A percentile compares a stretch with the other conserved stretches of the same genome.
These are phyloP conservation scores for Trichogramma dendrolimi DNA, from an alignment of 2,888 invertebrate genomes.

Conservation along the genomic window DNA sequence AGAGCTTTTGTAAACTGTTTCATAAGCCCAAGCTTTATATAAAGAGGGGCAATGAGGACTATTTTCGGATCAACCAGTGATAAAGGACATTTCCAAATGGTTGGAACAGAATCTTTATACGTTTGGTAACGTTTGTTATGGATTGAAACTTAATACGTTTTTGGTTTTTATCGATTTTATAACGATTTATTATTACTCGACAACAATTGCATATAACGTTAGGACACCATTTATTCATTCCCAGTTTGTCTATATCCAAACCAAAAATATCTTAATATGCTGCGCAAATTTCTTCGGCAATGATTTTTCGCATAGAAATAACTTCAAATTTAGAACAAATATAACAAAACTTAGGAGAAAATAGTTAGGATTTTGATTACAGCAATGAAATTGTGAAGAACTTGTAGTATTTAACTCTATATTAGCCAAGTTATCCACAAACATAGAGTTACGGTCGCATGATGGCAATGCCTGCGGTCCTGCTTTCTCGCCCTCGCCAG, in stretches of 20 bases:
- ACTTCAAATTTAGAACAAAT: constrained; percentile 5
- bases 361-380: constrained; percentile 1
- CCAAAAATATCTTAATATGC: constrained; percentile 3
- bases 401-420: constrained; percentile 20
- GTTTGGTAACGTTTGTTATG: too few species aligned
- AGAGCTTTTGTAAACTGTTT: constrained; percentile 18
- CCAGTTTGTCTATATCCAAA: constrained; percentile 1
- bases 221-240: background rate
- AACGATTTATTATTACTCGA: constrained; percentile 6
- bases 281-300: background rate
- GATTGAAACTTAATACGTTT: constrained; percentile 2
- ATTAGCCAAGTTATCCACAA: constrained; percentile 26
- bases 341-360: too few species aligned
- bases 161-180: constrained; percentile 5
- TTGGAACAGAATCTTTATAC: constrained; percentile 7
- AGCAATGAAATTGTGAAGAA: constrained; percentile 2
- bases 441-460: constrained; percentile 25
- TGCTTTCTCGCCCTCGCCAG: constrained; percentile 27
- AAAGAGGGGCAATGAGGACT: constrained; percentile 27
- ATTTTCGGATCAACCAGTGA: constrained; percentile 17
- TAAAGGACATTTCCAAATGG: constrained; percentile 8
- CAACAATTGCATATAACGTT: constrained; percentile 9
- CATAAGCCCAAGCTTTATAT: constrained; percentile 29
- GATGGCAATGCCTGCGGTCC: constrained; percentile 29
- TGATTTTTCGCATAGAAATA: constrained; percentile 2